Percentiles rank a stretch among this genome's conserved stretches.
Conservation (phyloP, 2,113 vertebrate species). For the Clupea harengus region DNA sequence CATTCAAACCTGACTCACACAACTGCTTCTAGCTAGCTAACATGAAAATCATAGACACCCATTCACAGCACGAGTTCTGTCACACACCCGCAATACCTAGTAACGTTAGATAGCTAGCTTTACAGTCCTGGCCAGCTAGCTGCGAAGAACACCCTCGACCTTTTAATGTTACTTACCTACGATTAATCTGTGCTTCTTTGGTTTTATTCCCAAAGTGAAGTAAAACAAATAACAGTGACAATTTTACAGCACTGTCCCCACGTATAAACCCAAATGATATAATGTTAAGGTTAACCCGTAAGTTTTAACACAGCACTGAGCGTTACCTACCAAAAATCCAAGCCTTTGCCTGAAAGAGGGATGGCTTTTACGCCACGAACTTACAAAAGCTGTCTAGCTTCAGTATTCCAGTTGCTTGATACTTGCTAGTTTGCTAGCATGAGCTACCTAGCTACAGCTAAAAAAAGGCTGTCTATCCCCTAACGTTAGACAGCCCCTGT, state of each 20-base stretch:
- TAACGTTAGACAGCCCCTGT: slow-evolving; percentile 62
- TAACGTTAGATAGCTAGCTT: slow-evolving; percentile 3
- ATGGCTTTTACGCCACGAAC: slow-evolving; percentile 61
- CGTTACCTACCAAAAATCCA: slow-evolving; percentile 77
- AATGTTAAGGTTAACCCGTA: slow-evolving; percentile 44
- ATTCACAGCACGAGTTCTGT: slow-evolving; percentile 34
- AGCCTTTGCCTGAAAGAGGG: slow-evolving; percentile 69
- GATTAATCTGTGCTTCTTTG: slow-evolving; percentile 33
- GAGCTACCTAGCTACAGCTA: slow-evolving; percentile 20
- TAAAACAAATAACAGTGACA: slow-evolving; percentile 20
- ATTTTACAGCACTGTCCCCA: slow-evolving; percentile 21
- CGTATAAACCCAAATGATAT: slow-evolving; percentile 39
- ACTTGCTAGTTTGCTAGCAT: slow-evolving; percentile 41
- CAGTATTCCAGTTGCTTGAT: slow-evolving; percentile 54
- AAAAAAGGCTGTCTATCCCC: slow-evolving; percentile 50
- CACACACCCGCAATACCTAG: slow-evolving; percentile 24
- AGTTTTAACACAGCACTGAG: slow-evolving; percentile 50
- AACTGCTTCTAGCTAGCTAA: background rate
- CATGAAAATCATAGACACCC: slow-evolving; percentile 14
- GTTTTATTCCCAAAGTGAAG: slow-evolving; percentile 34
- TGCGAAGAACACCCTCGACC: slow-evolving; percentile 13
- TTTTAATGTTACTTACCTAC: slow-evolving; percentile 57
- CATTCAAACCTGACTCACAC: background rate
- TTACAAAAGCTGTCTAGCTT: slow-evolving; percentile 49
- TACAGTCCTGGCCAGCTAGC: background rate